Percentiles rank a stretch among this genome's conserved stretches.
These are phyloP conservation scores for Drosophila stalkeri DNA, from an alignment of 2,888 invertebrate species.

Conservation along the genomic window DNA sequence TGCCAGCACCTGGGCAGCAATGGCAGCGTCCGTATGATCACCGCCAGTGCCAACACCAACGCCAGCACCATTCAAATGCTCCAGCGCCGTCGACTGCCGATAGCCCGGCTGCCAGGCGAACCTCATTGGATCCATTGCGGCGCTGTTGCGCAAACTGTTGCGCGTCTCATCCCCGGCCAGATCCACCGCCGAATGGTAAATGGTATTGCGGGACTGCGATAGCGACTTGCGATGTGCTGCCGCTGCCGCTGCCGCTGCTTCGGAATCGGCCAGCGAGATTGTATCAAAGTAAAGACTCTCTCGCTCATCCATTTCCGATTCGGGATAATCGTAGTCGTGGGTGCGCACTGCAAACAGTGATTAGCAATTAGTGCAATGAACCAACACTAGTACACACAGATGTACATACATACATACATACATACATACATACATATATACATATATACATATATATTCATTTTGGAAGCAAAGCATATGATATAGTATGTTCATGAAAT, in stretches of 20 bases:
- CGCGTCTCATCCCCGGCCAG: constrained; percentile 83
- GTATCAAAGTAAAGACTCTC: constrained; percentile 85
- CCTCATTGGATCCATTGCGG: constrained; percentile 53
- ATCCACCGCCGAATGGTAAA: constrained; percentile 88
- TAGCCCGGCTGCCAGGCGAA: constrained; percentile 73
- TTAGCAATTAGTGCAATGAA: constrained; percentile 35
- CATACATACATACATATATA: background rate
- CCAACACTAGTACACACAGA: constrained; percentile 1
- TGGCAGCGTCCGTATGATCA: constrained; percentile 45
- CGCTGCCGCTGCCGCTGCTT: constrained; percentile 84
- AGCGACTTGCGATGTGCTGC: constrained; percentile 85
- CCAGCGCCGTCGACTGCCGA: constrained; percentile 83
- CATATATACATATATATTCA: background rate
- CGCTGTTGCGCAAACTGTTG: constrained; percentile 63
- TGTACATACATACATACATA: background rate
- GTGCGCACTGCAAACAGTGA: constrained; percentile 82
- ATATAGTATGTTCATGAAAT: constrained; percentile 12
- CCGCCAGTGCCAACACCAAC: constrained; percentile 1
- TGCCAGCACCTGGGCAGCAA: constrained; percentile 64
- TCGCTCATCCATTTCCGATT: constrained; percentile 85
- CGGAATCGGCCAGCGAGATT: constrained; percentile 84
- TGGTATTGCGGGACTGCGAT: constrained; percentile 87
- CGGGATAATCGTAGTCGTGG: constrained; percentile 84
- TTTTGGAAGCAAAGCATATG: constrained; percentile 2
- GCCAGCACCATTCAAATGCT: constrained; percentile 71